phyloP scores from a whole-genome alignment of 1,140 invertebrate genomes.

The Diachasmimorpha longicaudata region DNA sequence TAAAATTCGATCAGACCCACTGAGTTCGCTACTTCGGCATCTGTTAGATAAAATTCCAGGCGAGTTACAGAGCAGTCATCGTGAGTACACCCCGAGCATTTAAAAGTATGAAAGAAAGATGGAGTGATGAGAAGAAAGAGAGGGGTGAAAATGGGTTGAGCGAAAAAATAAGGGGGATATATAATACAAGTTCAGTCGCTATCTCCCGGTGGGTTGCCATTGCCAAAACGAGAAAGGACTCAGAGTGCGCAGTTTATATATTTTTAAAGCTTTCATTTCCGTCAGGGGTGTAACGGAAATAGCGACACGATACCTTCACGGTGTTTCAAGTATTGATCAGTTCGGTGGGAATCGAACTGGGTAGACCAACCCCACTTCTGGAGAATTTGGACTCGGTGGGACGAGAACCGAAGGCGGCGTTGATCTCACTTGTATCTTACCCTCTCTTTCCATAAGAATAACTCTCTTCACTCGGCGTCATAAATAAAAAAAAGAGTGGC shows the following conservation, averaged over 20 bases:
- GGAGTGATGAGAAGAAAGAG: background rate
- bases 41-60: slow-evolving; percentile 22
- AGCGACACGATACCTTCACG: slow-evolving; percentile 57
- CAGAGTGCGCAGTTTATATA: slow-evolving; percentile 35
- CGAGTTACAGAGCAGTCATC: background rate
- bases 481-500: too few species aligned
- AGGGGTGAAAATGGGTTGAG: background rate
- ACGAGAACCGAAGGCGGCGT: slow-evolving; percentile 13
- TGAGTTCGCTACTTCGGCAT: slow-evolving; percentile 19
- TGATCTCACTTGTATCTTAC: slow-evolving; percentile 6
- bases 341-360: slow-evolving; percentile 56
- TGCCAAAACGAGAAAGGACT: background rate
- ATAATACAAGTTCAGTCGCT: slow-evolving; percentile 33
- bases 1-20: slow-evolving; percentile 51
- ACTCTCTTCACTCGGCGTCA: background rate
- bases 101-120: background rate
- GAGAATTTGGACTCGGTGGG: background rate
- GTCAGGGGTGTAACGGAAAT: slow-evolving; percentile 58
- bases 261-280: slow-evolving; percentile 62
- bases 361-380: slow-evolving; percentile 42
- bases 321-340: slow-evolving; percentile 64
- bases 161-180: slow-evolving; percentile 26
- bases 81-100: background rate
- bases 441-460: background rate
- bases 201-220: slow-evolving; percentile 25